A percentile compares a stretch with the other conserved stretches of the same genome.
Conservation (phyloP, 2,797 vertebrate genomes). For the Falco novaeseelandiae region DNA sequence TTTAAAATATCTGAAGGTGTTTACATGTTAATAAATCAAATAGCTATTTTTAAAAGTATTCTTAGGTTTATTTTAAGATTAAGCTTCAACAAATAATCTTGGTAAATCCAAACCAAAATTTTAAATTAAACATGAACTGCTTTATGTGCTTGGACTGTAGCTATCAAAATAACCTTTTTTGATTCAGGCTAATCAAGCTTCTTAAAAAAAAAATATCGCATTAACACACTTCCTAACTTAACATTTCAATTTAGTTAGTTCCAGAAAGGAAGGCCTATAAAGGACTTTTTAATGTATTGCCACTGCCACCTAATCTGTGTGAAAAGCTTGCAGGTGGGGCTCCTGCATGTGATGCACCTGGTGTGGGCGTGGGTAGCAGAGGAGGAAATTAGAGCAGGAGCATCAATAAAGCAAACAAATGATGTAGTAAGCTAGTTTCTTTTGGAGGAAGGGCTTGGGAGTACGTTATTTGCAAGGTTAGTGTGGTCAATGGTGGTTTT, state of each 20-base stretch:
- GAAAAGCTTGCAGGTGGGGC: not conserved
- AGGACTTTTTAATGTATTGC: not conserved
- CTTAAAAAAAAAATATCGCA: not conserved
- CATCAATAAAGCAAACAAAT: not conserved
- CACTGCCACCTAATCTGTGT: not conserved
- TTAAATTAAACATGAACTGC: not conserved
- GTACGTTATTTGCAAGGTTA: rapidly evolving
- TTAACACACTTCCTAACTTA: not conserved
- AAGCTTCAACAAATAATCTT: not conserved
- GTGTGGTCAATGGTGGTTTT: not conserved
- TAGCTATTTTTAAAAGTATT: not conserved
- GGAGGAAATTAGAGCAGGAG: not conserved
- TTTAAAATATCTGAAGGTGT: not conserved
- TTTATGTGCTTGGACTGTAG: not conserved
- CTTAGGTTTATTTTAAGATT: not conserved
- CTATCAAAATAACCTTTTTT: not conserved
- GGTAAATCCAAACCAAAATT: not conserved
- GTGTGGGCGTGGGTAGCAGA: not conserved
- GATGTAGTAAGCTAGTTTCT: rapidly evolving
- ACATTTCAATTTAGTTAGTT: not conserved
- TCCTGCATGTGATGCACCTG: not conserved
- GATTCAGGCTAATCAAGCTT: not conserved
- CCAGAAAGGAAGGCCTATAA: not conserved
- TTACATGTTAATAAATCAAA: not conserved
- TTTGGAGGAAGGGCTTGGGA: not conserved